Evolutionary conservation across 2,797 vertebrate genomes (phyloP).

Genomic region (Calcarius lapponicus): DNA sequence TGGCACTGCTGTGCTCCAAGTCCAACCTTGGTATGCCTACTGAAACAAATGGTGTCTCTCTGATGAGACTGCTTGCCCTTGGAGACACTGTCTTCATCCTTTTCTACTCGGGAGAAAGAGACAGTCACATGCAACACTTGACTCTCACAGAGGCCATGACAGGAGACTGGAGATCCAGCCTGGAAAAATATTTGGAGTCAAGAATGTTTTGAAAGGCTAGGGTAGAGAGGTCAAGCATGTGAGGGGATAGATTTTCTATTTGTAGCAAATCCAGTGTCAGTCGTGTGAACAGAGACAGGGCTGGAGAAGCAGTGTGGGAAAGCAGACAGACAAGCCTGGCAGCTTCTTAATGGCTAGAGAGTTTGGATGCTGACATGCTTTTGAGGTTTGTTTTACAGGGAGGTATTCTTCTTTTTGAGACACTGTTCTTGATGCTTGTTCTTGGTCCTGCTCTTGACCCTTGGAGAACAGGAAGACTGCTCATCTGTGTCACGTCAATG

Average conservation of each 20-base stretch:
- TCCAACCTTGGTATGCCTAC: neutral
- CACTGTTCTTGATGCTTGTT: neutral
- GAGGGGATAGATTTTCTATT: slow-evolving; percentile 9
- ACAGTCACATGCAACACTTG: neutral
- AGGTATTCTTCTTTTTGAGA: neutral
- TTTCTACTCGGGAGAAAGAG: neutral
- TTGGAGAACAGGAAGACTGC: neutral
- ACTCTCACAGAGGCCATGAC: neutral
- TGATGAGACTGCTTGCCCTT: neutral
- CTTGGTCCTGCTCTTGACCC: neutral
- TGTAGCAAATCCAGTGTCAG: slow-evolving; percentile 11
- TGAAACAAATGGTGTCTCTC: neutral
- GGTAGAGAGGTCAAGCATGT: slow-evolving; percentile 4
- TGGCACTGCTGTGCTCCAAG: neutral
- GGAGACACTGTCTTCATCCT: neutral
- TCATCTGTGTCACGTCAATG: neutral
- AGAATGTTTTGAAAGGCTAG: slow-evolving; percentile 39
- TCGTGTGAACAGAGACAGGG: neutral
- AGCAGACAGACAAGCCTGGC: neutral
- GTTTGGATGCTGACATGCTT: neutral
- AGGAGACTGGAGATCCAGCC: neutral
- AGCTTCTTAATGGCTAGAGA: neutral
- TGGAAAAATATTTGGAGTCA: slow-evolving; percentile 33
- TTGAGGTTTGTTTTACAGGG: neutral
- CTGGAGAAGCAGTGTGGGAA: slow-evolving; percentile 28